A percentile compares a stretch with the other conserved stretches of the same genome.
Conservation (phyloP, 2,797 vertebrate species). For the Onychomys arenicola region DNA sequence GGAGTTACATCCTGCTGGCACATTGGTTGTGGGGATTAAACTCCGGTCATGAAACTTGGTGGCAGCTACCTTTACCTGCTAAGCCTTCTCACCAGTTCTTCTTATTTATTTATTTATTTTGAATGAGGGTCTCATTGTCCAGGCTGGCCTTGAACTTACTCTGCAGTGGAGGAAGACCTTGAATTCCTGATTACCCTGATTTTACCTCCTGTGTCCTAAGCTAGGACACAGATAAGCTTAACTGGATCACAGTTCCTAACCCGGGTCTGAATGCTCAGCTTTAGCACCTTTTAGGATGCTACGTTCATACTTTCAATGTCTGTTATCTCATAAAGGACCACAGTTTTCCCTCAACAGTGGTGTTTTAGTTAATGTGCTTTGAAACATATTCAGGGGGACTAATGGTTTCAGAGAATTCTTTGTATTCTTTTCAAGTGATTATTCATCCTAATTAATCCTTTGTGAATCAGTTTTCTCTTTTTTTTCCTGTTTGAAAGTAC, state of each 20-base stretch:
- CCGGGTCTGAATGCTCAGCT: background rate
- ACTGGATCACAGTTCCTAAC: background rate
- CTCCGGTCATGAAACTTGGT: background rate
- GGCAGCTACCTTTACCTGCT: background rate
- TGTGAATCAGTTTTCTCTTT: conserved; percentile 60
- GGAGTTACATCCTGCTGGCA: background rate
- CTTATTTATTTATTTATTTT: background rate
- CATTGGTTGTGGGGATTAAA: background rate
- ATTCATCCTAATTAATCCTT: conserved; percentile 2
- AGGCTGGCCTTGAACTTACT: background rate
- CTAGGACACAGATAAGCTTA: background rate
- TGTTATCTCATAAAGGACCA: background rate
- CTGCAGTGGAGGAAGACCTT: background rate
- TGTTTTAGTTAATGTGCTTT: conserved; percentile 41
- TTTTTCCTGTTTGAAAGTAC: conserved; percentile 53
- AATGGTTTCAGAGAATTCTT: conserved; percentile 34
- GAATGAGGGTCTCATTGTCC: background rate
- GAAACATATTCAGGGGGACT: conserved; percentile 2
- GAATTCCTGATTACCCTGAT: background rate
- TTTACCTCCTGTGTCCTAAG: background rate
- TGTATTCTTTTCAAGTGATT: conserved; percentile 35
- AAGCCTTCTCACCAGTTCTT: background rate
- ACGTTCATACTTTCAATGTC: background rate
- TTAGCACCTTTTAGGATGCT: background rate
- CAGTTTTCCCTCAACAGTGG: background rate